Percentiles rank a stretch among this genome's conserved stretches.
phyloP scores from a whole-genome alignment of 2,113 vertebrate species.

The Caracal caracal region DNA sequence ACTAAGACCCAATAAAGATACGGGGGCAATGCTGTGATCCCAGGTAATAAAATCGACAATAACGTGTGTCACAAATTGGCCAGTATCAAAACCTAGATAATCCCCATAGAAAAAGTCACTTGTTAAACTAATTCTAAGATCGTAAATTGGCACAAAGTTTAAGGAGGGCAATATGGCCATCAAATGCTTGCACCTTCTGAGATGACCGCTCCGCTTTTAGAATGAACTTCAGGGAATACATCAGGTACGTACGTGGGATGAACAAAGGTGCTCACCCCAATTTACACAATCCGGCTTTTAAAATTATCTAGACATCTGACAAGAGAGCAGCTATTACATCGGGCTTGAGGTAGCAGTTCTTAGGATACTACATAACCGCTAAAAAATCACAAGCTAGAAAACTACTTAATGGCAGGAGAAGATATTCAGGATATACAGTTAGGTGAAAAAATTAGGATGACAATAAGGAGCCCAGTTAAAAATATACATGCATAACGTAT shows the following conservation, averaged over 20 bases:
- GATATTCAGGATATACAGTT: not conserved
- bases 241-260: fast-evolving
- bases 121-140: not conserved
- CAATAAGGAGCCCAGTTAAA: not conserved
- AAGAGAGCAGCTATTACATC: not conserved
- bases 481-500: not conserved
- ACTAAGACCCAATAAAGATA: not conserved
- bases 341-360: not conserved
- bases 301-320: not conserved
- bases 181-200: not conserved
- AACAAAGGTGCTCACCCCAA: not conserved
- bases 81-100: not conserved
- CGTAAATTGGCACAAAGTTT: not conserved
- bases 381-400: not conserved
- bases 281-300: not conserved
- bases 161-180: not conserved
- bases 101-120: not conserved
- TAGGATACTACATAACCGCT: not conserved
- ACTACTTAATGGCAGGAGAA: not conserved
- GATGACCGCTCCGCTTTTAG: not conserved
- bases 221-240: not conserved
- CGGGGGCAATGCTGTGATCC: not conserved
- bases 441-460: not conserved
- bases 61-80: not conserved
- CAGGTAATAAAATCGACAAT: not conserved